Evolutionary conservation across 2,797 vertebrate genomes (phyloP).

Genomic region (Menidia menidia): DNA sequence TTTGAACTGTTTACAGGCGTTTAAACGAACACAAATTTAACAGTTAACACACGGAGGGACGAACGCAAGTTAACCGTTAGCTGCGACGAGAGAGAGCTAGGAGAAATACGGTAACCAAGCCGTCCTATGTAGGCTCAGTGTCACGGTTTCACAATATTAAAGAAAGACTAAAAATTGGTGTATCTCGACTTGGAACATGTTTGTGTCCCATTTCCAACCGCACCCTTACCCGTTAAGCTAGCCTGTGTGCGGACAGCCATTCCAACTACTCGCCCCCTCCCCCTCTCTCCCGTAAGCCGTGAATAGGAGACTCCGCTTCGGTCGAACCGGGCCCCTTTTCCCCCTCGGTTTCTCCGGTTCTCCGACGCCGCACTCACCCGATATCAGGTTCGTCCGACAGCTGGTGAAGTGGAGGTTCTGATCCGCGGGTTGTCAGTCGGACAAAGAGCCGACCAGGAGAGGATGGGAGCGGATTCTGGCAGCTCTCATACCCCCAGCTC

Average conservation of each 20-base stretch:
- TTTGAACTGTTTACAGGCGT: neutral
- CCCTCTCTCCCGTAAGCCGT: conserved; percentile 74
- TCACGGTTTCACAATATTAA: conserved; percentile 4
- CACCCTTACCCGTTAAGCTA: conserved; percentile 61
- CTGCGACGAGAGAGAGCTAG: conserved; percentile 51
- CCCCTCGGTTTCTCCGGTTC: conserved; percentile 84
- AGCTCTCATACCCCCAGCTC: conserved; percentile 82
- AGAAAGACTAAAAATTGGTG: neutral
- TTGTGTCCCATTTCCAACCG: conserved; percentile 48
- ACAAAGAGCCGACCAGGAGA: conserved; percentile 73
- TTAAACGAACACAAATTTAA: neutral
- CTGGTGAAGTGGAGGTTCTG: conserved; percentile 82
- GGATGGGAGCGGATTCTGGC: conserved; percentile 91
- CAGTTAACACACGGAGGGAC: conserved; percentile 11
- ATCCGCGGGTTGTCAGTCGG: conserved; percentile 87
- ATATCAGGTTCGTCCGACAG: conserved; percentile 86
- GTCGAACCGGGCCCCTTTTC: conserved; percentile 77
- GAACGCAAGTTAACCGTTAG: conserved; percentile 41
- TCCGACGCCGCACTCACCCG: conserved; percentile 73
- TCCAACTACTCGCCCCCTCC: conserved; percentile 70
- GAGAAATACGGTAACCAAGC: conserved; percentile 40
- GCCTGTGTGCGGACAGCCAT: conserved; percentile 50
- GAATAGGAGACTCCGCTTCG: conserved; percentile 69
- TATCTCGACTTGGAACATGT: conserved; percentile 16
- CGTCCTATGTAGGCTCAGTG: neutral